These are phyloP conservation scores for Varanus salvator DNA, from an alignment of 2,113 vertebrate genomes.

Conservation along the genomic window DNA sequence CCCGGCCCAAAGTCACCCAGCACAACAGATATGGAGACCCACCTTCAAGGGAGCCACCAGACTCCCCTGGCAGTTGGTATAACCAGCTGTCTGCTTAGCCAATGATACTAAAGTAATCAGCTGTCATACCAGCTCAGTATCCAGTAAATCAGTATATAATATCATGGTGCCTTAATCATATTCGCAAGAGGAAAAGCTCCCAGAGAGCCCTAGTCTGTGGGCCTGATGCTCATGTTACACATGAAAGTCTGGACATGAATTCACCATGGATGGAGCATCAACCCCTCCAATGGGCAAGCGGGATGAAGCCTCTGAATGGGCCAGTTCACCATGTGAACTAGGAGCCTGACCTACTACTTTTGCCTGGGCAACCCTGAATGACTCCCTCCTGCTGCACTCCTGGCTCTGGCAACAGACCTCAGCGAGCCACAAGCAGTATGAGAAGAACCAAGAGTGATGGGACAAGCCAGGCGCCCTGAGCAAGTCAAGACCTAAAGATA, in stretches of 20 bases:
- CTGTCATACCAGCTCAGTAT: neutral
- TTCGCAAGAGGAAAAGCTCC: neutral
- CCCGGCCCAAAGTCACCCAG: no score
- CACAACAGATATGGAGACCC: no score
- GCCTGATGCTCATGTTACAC: neutral
- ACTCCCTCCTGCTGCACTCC: neutral
- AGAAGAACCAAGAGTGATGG: neutral
- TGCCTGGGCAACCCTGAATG: neutral
- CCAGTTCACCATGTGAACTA: neutral
- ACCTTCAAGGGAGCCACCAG: no score
- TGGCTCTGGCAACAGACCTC: neutral
- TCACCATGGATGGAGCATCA: neutral
- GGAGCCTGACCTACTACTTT: neutral
- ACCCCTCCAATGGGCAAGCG: neutral
- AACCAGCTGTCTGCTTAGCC: constrained; percentile 6
- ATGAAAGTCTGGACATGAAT: neutral
- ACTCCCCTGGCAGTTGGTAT: neutral
- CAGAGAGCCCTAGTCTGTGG: constrained; percentile 12
- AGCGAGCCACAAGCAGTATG: no score
- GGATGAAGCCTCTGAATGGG: neutral
- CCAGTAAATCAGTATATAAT: rapidly evolving
- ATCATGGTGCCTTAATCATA: neutral
- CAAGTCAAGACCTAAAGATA: neutral
- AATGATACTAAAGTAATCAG: neutral
- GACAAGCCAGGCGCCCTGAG: neutral